Evolutionary conservation across 2,113 vertebrate genomes (phyloP).

Genomic region (Vanacampus margaritifer): DNA sequence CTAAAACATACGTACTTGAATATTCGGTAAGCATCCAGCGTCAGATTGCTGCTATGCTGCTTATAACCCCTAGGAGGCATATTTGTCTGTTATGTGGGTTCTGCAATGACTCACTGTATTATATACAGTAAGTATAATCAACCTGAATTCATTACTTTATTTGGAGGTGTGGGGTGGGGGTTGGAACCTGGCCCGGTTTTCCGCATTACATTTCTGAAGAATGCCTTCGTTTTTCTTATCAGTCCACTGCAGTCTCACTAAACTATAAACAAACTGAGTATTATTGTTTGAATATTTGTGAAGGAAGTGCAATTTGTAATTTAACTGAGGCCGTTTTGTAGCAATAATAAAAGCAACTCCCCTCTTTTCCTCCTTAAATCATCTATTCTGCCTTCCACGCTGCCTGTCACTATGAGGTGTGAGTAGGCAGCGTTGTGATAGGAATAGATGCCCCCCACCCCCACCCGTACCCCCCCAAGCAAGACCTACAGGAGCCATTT

Average conservation of each 20-base stretch:
- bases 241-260: background rate
- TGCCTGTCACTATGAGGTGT: constrained; percentile 69
- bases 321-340: background rate
- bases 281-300: background rate
- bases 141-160: background rate
- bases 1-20: too few species aligned
- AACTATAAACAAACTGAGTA: background rate
- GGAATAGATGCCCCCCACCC: constrained; percentile 76
- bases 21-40: background rate
- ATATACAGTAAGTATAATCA: background rate
- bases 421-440: constrained; percentile 80
- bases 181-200: background rate
- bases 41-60: background rate
- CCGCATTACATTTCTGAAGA: background rate
- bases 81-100: background rate
- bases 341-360: constrained; percentile 17
- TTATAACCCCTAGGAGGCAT: background rate
- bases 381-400: constrained; percentile 29
- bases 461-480: constrained; percentile 75
- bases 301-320: background rate
- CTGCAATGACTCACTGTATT: background rate
- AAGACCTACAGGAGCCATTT: constrained; percentile 77
- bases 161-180: background rate
- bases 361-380: constrained; percentile 30
- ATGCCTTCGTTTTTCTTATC: background rate